phyloP scores from a whole-genome alignment of 2,797 vertebrate species.

The Staurois parvus region DNA sequence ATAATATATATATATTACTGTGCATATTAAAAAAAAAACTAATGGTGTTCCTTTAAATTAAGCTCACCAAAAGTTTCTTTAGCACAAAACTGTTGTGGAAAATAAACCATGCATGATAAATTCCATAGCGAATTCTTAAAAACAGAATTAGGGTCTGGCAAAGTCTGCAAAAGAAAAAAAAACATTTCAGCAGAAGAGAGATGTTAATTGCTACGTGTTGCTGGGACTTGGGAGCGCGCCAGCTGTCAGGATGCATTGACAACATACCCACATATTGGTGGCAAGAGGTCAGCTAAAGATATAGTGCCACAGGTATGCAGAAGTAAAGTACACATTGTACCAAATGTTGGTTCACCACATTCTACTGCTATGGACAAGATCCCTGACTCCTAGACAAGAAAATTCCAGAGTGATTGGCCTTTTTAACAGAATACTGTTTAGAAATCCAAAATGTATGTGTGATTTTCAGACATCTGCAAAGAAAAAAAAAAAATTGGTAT shows the following conservation, averaged over 20 bases:
- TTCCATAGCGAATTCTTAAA: conserved; percentile 33
- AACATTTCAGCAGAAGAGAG: background rate
- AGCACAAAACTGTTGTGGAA: background rate
- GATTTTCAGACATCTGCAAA: background rate
- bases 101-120: conserved; percentile 41
- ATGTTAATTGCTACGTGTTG: conserved; percentile 17
- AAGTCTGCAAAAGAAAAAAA: conserved; percentile 25
- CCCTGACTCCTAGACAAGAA: background rate
- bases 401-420: background rate
- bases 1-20: too few species aligned
- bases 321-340: conserved; percentile 35
- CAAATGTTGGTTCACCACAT: conserved; percentile 27
- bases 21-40: too few species aligned
- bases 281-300: conserved; percentile 24
- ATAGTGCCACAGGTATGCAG: conserved; percentile 32
- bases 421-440: background rate
- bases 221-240: conserved; percentile 17
- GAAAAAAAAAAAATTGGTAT: background rate
- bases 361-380: conserved; percentile 28
- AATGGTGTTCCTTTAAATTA: too few species aligned
- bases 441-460: background rate
- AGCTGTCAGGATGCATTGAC: conserved; percentile 38
- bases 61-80: too few species aligned
- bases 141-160: background rate
- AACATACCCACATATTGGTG: conserved; percentile 34